phyloP scores from a whole-genome alignment of 2,888 invertebrate species.

The Tenthredo scrophulariae region DNA sequence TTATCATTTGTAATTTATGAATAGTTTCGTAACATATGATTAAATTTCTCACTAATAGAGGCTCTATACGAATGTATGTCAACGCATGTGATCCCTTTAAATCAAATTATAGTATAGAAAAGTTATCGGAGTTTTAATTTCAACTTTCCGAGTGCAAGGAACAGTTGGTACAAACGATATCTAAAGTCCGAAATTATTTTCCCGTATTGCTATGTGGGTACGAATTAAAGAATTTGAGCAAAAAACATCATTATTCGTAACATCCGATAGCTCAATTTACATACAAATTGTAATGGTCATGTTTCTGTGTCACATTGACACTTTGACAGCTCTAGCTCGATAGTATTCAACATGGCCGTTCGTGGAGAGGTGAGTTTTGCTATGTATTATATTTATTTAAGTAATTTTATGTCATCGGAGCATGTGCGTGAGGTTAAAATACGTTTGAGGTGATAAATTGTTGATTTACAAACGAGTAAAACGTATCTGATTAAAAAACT shows the following conservation, averaged over 20 bases:
- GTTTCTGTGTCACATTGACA: conserved; percentile 41
- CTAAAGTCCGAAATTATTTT: neutral
- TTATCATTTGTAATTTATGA: conserved; percentile 25
- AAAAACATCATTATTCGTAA: neutral
- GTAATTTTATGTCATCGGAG: conserved; percentile 32
- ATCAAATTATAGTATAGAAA: neutral
- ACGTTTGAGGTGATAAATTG: neutral
- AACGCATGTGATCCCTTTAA: neutral
- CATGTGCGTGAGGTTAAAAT: conserved; percentile 25
- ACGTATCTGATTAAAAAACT: neutral
- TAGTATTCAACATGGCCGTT: conserved; percentile 54
- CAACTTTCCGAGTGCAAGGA: neutral
- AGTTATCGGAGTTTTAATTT: neutral
- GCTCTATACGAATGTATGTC: conserved; percentile 16
- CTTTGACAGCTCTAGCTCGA: conserved; percentile 50
- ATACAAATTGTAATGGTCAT: neutral
- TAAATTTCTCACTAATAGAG: neutral
- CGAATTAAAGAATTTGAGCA: neutral
- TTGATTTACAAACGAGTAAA: neutral
- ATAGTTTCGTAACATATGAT: conserved; percentile 30
- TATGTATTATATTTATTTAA: conserved; percentile 58
- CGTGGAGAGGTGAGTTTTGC: conserved; percentile 63
- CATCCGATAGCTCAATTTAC: neutral
- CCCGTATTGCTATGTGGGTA: neutral
- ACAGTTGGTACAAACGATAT: neutral